Base-by-base conservation (phyloP, 2,888 invertebrate species). In the Dolichomitus sp. region DNA sequence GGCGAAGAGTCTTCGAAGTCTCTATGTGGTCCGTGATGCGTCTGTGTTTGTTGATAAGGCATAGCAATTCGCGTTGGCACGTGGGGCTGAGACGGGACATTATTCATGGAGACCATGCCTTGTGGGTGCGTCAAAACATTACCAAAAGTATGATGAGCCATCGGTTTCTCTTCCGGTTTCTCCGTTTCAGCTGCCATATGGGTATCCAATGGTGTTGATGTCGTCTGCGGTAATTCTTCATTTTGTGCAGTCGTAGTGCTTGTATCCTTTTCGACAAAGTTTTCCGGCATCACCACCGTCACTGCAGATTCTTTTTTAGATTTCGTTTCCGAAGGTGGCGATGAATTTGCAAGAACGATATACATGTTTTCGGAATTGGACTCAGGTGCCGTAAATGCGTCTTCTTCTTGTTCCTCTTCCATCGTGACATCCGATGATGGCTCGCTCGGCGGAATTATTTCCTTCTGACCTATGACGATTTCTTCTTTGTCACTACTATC, bases 221-320 rank as follows among this genome's bases (percentile, higher is more conserved):
- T 4, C 12, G 45, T 9, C 14, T 30, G 19, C 30, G 30, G 0
- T 27, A 2, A 2, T 17, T 59, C 33, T 37, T 73, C 73, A 12
- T 61, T 23, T 11, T 7, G 14, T 11, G 4, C 33, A 61, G 45
- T 30, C 12, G 61, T 4, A 14, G 19, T 37, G 19, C 11, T 48
- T 23, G 3, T 1, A n/a, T 82, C 88, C n/a, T 74, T 85, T 7
- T 87, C 86, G 2, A 83, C 42, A 52, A 90, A 90, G 59, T 90
- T 91, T 0, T 85, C 85, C 9, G 91, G 89, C 89, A 91, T 90
- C 1, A 91, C 89, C 1, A 91, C 88, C 0, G 91, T 79, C n/a
- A 91, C 88, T 0, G 89, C 48, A 17, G 48, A 85, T 4, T 81
- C 86, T 4, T 83, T 85, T 30, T 80, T 48, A 0, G 9, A 86